phyloP scores from a whole-genome alignment of 2,888 invertebrate genomes.

The Barypeithes pellucidus region DNA sequence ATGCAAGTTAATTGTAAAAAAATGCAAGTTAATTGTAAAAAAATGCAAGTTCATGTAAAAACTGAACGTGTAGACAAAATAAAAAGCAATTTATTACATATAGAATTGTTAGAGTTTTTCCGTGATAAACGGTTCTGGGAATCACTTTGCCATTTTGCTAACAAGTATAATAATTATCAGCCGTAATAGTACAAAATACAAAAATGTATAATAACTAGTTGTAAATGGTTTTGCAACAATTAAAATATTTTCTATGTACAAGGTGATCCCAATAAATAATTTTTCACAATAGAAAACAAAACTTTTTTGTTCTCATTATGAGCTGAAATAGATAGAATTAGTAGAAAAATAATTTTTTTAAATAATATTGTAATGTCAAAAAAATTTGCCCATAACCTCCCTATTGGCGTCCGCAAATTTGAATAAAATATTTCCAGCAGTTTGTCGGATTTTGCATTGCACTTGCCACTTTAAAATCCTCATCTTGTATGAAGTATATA shows the following conservation, averaged over 20 bases:
- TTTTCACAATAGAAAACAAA: no score
- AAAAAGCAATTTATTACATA: not conserved
- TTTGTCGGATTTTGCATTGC: no score
- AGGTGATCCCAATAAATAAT: not conserved
- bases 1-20: not conserved
- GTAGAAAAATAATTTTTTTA: no score
- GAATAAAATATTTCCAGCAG: no score
- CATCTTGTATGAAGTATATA: no score
- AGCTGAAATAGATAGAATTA: no score
- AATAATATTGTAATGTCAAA: no score
- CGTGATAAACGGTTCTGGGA: slow-evolving; percentile 8
- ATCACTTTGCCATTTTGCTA: slow-evolving; percentile 8
- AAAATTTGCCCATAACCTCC: no score
- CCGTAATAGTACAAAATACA: not conserved
- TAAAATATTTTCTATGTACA: not conserved
- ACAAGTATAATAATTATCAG: slow-evolving; percentile 6
- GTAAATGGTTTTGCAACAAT: not conserved
- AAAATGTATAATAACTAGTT: slow-evolving; percentile 3
- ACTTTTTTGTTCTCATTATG: no score
- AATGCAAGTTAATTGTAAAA: not conserved
- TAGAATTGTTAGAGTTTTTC: slow-evolving; percentile 3
- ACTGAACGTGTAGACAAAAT: not conserved
- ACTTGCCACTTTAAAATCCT: no score
- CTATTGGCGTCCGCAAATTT: no score
- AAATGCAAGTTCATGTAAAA: not conserved